A percentile compares a stretch with the other conserved stretches of the same genome.
Conservation (phyloP, 2,797 vertebrate species). For the Salmo trutta region DNA sequence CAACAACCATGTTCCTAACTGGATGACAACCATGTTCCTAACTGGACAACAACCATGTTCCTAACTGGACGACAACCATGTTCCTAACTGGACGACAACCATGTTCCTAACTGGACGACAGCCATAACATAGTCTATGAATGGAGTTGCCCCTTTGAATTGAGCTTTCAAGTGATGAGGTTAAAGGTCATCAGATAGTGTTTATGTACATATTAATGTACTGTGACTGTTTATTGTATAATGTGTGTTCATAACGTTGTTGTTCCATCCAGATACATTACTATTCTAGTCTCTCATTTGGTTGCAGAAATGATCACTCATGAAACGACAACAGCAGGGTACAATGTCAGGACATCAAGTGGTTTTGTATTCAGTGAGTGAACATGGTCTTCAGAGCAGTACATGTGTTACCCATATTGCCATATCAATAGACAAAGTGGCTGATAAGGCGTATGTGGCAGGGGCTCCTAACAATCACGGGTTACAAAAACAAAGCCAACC, state of each 20-base stretch:
- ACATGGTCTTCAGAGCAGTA: not conserved
- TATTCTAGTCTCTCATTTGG: not conserved
- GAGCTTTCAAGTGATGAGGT: not conserved
- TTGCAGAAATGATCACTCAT: not conserved
- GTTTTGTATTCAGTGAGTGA: not conserved
- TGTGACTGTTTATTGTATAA: too few species aligned
- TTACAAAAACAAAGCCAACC: too few species aligned
- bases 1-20: too few species aligned
- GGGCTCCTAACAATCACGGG: too few species aligned
- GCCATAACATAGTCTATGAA: too few species aligned
- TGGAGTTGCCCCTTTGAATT: not conserved
- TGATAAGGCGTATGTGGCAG: not conserved
- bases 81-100: too few species aligned
- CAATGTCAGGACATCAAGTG: not conserved
- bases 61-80: too few species aligned
- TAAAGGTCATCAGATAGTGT: not conserved
- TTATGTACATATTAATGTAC: too few species aligned
- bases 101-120: too few species aligned
- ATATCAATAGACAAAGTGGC: slow-evolving; percentile 3
- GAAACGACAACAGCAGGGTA: too few species aligned
- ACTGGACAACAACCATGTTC: too few species aligned
- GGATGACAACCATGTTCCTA: too few species aligned
- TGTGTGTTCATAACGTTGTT: not conserved
- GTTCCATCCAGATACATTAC: not conserved
- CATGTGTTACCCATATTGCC: not conserved